phyloP scores from a whole-genome alignment of 2,113 vertebrate genomes.

The Lepisosteus oculatus region DNA sequence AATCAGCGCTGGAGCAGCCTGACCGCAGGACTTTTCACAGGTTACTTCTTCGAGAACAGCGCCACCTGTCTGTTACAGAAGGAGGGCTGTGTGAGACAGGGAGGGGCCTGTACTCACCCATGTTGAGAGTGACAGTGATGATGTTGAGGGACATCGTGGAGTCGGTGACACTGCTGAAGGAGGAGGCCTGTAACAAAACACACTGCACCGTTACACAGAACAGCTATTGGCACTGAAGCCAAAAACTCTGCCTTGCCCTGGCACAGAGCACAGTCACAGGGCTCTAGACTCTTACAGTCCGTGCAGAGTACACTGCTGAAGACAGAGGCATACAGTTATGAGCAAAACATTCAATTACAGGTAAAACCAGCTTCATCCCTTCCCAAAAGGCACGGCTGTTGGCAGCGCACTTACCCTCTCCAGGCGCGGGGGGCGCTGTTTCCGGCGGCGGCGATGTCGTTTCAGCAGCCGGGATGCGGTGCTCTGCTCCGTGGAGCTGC shows the following conservation, averaged over 20 bases:
- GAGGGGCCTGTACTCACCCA: constrained; percentile 68
- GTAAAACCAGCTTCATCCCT: no score
- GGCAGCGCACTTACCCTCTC: constrained; percentile 65
- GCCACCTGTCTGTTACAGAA: no score
- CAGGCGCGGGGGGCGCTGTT: constrained; percentile 80
- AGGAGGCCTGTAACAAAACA: constrained; percentile 64
- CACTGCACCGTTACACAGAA: background rate
- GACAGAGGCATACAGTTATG: no score
- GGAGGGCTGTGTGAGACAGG: background rate
- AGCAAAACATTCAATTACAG: no score
- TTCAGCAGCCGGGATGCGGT: constrained; percentile 81
- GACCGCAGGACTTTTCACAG: no score
- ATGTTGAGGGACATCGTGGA: constrained; percentile 91
- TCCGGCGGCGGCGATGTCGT: constrained; percentile 79
- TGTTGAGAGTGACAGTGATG: constrained; percentile 87
- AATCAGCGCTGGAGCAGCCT: no score
- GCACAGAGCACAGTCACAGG: background rate
- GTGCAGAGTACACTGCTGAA: no score
- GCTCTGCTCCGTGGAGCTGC: constrained; percentile 85
- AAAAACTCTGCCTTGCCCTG: no score
- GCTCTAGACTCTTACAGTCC: background rate
- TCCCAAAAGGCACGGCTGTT: no score
- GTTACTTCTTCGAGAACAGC: no score
- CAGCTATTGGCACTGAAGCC: background rate
- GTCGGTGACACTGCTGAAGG: constrained; percentile 87